Evolutionary conservation across 1,140 invertebrate genomes (phyloP).

Genomic region (Telenomus remus): DNA sequence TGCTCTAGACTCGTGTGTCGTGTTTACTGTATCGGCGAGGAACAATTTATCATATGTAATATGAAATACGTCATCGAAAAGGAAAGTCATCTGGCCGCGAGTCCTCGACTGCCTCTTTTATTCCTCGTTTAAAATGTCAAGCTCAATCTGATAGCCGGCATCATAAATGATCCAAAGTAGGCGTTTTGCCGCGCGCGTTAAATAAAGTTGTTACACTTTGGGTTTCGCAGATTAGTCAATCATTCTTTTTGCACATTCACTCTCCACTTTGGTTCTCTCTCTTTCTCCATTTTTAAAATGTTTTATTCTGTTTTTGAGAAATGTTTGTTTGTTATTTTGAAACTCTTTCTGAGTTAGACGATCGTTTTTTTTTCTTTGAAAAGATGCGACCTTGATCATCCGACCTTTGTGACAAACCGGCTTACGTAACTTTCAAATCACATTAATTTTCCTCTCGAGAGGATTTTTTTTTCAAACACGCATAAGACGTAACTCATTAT

Average conservation of each 20-base stretch:
- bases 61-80: conserved; percentile 55
- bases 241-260: too few species aligned
- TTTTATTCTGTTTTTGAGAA: too few species aligned
- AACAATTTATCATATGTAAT: conserved; percentile 47
- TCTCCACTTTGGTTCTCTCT: conserved; percentile 2
- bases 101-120: conserved; percentile 47
- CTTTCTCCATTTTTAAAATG: too few species aligned
- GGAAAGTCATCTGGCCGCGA: conserved; percentile 53
- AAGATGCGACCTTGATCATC: too few species aligned
- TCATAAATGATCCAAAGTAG: conserved; percentile 49
- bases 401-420: too few species aligned
- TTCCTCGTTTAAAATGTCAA: conserved; percentile 61
- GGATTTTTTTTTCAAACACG: too few species aligned
- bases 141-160: conserved; percentile 38
- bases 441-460: too few species aligned
- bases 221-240: conserved; percentile 29
- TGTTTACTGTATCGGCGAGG: conserved; percentile 35
- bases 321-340: too few species aligned
- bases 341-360: too few species aligned
- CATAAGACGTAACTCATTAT: conserved; percentile 32
- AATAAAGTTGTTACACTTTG: conserved; percentile 44
- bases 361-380: too few species aligned
- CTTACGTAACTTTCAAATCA: too few species aligned
- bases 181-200: conserved; percentile 25
- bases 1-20: conserved; percentile 19